A percentile compares a stretch with the other conserved stretches of the same genome.
Evolutionary conservation across 2,113 vertebrate genomes (phyloP).

Genomic region (Turnix velox): DNA sequence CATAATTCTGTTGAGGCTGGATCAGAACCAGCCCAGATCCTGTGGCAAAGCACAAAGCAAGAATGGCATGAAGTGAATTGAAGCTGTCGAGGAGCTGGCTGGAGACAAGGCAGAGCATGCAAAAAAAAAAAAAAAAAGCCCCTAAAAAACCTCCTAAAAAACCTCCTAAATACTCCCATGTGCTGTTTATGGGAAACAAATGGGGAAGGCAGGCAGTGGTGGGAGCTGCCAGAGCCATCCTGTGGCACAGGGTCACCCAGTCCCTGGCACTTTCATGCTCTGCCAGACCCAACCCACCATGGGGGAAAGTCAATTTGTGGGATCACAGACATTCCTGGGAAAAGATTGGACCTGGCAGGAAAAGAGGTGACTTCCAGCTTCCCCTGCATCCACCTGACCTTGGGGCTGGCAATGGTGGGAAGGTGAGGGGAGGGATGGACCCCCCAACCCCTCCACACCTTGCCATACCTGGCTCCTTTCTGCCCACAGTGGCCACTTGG

Average conservation of each 20-base stretch:
- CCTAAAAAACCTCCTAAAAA: slow-evolving; percentile 83
- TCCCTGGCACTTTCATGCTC: slow-evolving; percentile 73
- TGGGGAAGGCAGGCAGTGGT: slow-evolving; percentile 77
- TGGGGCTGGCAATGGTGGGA: background rate
- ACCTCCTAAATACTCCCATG: slow-evolving; percentile 87
- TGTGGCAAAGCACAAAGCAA: slow-evolving; percentile 44
- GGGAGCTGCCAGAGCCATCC: slow-evolving; percentile 57
- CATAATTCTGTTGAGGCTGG: background rate
- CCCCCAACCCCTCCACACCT: fast-evolving
- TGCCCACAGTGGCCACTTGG: fast-evolving
- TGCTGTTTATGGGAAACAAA: slow-evolving; percentile 91
- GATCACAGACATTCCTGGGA: slow-evolving; percentile 68
- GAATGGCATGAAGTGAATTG: slow-evolving; percentile 69
- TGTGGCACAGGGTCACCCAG: slow-evolving; percentile 71
- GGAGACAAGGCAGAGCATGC: slow-evolving; percentile 63
- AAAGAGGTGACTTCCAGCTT: slow-evolving; percentile 49
- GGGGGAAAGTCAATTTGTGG: slow-evolving; percentile 62
- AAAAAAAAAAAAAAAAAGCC: slow-evolving; percentile 73
- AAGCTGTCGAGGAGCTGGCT: slow-evolving; percentile 66
- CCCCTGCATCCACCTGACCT: background rate
- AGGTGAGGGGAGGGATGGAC: background rate
- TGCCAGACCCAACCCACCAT: slow-evolving; percentile 74
- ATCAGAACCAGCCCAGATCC: slow-evolving; percentile 28
- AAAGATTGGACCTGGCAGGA: slow-evolving; percentile 63
- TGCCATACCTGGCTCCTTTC: background rate